Conservation (phyloP, 92 coral and sea anemone species). For the Montipora capitata region DNA sequence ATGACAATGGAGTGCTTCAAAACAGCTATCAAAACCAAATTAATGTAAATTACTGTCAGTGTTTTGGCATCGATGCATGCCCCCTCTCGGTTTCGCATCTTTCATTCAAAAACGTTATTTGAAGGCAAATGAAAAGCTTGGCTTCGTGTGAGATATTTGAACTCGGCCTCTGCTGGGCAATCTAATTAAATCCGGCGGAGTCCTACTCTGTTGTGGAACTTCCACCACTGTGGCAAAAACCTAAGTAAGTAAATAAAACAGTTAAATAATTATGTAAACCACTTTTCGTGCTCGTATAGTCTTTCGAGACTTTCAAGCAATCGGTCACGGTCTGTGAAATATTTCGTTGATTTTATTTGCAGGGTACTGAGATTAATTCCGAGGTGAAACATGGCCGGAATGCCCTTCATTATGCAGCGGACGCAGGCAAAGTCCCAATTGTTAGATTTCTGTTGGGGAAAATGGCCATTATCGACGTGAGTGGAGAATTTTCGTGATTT, state of each 20-base stretch:
- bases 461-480: slow-evolving; percentile 49
- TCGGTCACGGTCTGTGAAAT: neutral
- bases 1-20: neutral
- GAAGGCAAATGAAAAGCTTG: neutral
- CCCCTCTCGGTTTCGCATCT: neutral
- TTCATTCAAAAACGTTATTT: neutral
- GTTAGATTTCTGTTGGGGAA: slow-evolving; percentile 27
- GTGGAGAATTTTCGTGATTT: neutral
- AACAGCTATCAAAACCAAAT: neutral
- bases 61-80: neutral
- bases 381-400: slow-evolving; percentile 50
- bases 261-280: too few relatives aligned
- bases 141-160: too few relatives aligned
- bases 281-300: too few relatives aligned
- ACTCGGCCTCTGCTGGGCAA: too few relatives aligned
- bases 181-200: too few relatives aligned
- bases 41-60: neutral
- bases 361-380: slow-evolving; percentile 54
- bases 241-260: too few relatives aligned
- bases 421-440: slow-evolving; percentile 47
- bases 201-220: too few relatives aligned
- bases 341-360: neutral
- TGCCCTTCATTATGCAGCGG: slow-evolving; percentile 52
- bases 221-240: too few relatives aligned
- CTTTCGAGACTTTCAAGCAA: too few relatives aligned